Evolutionary conservation across 30 jellyfish, hydroid and myxozoan species (phyloP).

Genomic region (Sanderia malayensis): DNA sequence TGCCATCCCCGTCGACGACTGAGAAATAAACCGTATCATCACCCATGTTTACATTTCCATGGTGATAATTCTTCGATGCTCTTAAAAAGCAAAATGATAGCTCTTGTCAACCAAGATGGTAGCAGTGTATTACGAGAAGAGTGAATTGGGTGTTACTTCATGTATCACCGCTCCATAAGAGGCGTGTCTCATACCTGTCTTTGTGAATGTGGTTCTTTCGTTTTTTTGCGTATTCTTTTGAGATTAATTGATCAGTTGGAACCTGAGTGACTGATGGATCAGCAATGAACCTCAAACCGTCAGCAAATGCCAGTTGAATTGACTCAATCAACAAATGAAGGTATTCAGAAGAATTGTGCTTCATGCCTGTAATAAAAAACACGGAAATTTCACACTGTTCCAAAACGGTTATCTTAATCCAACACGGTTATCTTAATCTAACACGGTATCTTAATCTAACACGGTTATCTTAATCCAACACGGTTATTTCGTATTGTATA

Average conservation of each 20-base stretch:
- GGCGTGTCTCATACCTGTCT: slow-evolving; percentile 46
- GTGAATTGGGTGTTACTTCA: too few relatives aligned
- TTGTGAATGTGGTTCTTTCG: slow-evolving; percentile 35
- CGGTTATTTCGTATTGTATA: too few relatives aligned
- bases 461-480: too few relatives aligned
- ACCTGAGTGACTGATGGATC: slow-evolving; percentile 51
- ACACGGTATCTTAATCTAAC: too few relatives aligned
- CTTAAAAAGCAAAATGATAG: slow-evolving; percentile 20
- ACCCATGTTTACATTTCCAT: slow-evolving; percentile 52
- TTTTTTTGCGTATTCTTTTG: slow-evolving; percentile 65
- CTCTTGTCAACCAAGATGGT: too few relatives aligned
- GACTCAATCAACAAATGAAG: slow-evolving; percentile 76
- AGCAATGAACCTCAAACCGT: slow-evolving; percentile 63
- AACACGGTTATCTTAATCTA: too few relatives aligned
- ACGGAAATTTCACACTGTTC: too few relatives aligned
- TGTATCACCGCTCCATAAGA: too few relatives aligned
- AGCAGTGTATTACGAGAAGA: too few relatives aligned
- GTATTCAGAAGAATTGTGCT: slow-evolving; percentile 69
- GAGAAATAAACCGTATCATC: slow-evolving; percentile 84
- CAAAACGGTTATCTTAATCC: too few relatives aligned
- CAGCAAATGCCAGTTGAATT: slow-evolving; percentile 75
- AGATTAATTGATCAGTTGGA: slow-evolving; percentile 35
- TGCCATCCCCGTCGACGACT: slow-evolving; percentile 83
- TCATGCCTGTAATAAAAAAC: slow-evolving; percentile 24
- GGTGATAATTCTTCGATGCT: slow-evolving; percentile 53